Evolutionary conservation across 2,888 invertebrate genomes (phyloP), one percentile per base, ranked within the genome.

Genomic region (Catocala fraxini): DNA sequence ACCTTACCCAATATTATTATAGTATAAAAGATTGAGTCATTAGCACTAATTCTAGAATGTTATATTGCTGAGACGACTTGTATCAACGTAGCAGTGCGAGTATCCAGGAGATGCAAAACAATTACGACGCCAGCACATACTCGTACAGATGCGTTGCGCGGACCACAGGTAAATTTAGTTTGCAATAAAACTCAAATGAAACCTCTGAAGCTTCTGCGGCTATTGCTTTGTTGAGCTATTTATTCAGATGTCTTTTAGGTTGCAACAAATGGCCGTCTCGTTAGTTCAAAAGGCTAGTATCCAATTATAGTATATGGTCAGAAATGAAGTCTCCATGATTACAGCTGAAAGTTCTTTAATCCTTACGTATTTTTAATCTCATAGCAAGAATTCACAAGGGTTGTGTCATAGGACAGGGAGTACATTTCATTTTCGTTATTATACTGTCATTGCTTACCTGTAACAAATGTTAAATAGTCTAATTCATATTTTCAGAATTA

Each of bases 31-130:
- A 43, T 52, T 62, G 48, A 53, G 39, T 62, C 61, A 56, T 39
- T 42, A 35, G n/a, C 42, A 33, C 52, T 42, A 48, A 51, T 47
- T 56, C 9, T 51, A 51, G 9, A 58, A 58, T 33, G 39, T 46
- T 51, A 46, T 12, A 39, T 51, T 43, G 39, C 35, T n/a, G 3
- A 52, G 51, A 11, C 10, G 51, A 47, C n/a, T 49, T 15, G 25
- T 45, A 12, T 33, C 41, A 3, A 56, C 42, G 13, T 35, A 42
- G 41, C 47, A 9, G 43, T 43, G 35, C 39, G 58, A 67, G 59
- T 55, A 77, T 76, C 73, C 71, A 66, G 62, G 65, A 71, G 62
- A 73, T 65, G 62, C 68, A 77, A 71, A 77, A 77, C 69, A 75
- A 74, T 68, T 64, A 69, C 63, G 51, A 69, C 67, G 66, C 34